A percentile compares a stretch with the other conserved stretches of the same genome.
phyloP scores from a whole-genome alignment of 92 coral and sea anemone species.

The Parazoanthus atlanticus region DNA sequence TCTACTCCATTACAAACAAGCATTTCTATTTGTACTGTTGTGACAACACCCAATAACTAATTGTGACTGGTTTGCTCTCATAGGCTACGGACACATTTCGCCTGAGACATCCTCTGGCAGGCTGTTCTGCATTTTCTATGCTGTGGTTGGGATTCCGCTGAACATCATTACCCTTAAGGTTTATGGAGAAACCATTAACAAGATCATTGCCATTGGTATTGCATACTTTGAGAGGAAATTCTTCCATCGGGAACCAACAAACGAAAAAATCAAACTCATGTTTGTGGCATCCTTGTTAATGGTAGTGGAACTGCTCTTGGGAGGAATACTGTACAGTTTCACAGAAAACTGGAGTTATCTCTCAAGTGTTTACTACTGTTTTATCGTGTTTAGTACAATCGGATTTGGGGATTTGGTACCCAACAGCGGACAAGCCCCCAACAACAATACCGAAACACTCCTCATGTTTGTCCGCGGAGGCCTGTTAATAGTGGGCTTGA shows the following conservation, averaged over 20 bases:
- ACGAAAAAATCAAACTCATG: conserved; percentile 57
- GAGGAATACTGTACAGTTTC: conserved; percentile 53
- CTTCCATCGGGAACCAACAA: conserved; percentile 40
- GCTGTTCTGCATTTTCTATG: conserved; percentile 61
- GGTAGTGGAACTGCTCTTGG: conserved; percentile 47
- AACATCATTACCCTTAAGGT: conserved; percentile 51
- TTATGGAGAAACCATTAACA: conserved; percentile 56
- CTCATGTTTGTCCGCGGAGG: conserved; percentile 53
- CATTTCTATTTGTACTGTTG: not conserved
- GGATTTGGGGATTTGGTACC: conserved; percentile 72
- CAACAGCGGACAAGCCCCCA: conserved; percentile 52
- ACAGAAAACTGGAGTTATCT: conserved; percentile 65
- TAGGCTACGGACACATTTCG: conserved; percentile 64
- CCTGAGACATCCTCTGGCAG: conserved; percentile 57
- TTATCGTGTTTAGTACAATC: conserved; percentile 59
- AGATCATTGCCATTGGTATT: conserved; percentile 17
- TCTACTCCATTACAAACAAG: too few relatives aligned
- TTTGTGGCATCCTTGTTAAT: conserved; percentile 29
- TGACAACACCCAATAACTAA: not conserved
- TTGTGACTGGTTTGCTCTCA: not conserved
- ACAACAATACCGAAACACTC: conserved; percentile 29
- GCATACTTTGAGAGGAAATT: conserved; percentile 35
- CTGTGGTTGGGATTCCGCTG: conserved; percentile 57
- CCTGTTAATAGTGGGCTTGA: conserved; percentile 51
- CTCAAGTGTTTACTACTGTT: conserved; percentile 65